phyloP scores from a whole-genome alignment of 2,113 vertebrate species.

The Grammomys dolichurus region DNA sequence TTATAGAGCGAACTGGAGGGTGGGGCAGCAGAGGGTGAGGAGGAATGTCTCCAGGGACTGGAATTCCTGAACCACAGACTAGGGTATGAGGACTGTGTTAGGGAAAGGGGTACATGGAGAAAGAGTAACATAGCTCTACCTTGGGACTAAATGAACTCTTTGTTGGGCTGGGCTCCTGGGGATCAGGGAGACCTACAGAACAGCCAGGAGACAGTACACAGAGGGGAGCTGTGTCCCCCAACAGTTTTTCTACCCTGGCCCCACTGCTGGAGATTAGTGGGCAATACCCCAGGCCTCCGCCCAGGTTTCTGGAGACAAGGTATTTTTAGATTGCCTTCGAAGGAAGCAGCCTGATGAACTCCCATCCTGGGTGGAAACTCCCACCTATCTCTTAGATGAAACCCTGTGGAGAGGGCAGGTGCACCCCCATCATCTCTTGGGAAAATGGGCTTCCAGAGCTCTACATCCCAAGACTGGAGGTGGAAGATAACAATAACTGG shows the following conservation, averaged over 20 bases:
- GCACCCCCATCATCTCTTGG: neutral
- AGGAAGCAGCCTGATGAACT: neutral
- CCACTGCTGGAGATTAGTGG: neutral
- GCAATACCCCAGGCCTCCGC: neutral
- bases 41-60: neutral
- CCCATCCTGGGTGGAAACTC: constrained; percentile 2
- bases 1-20: neutral
- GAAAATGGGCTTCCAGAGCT: neutral
- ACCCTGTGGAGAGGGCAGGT: neutral
- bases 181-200: neutral
- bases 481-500: constrained; percentile 29
- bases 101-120: neutral
- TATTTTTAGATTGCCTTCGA: neutral
- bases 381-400: neutral
- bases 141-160: neutral
- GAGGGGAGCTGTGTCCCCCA: neutral
- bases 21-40: neutral
- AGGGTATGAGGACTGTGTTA: neutral
- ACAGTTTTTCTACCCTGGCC: neutral
- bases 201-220: neutral
- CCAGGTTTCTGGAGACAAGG: neutral
- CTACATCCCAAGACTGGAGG: neutral
- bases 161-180: neutral
- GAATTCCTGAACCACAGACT: neutral
- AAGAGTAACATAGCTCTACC: neutral